These are phyloP conservation scores for Holcopasites calliopsidis DNA, from an alignment of 1,140 invertebrate species.

Conservation along the genomic window DNA sequence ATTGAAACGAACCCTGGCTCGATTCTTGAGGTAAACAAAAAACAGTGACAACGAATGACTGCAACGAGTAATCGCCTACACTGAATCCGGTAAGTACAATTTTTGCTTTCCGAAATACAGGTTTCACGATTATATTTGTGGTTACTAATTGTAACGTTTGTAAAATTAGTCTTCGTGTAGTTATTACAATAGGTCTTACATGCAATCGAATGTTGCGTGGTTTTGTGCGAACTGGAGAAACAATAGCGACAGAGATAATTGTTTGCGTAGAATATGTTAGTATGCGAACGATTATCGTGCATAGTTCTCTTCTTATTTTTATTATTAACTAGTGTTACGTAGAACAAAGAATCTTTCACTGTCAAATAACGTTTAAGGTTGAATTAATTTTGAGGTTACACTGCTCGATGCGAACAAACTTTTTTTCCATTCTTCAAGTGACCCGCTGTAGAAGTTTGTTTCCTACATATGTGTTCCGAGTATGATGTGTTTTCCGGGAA, in stretches of 20 bases:
- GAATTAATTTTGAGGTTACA: background rate
- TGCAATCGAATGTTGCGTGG: background rate
- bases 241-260: no score
- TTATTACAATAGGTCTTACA: background rate
- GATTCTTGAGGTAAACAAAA: background rate
- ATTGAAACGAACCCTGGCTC: background rate
- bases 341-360: background rate
- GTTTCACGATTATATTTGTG: background rate
- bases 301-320: background rate
- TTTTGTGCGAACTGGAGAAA: background rate
- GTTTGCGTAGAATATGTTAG: background rate
- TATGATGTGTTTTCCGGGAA: slow-evolving; percentile 26
- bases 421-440: background rate
- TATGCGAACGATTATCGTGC: background rate
- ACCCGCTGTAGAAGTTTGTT: background rate
- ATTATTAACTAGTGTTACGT: background rate
- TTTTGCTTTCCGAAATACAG: no score
- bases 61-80: background rate
- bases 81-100: slow-evolving; percentile 12
- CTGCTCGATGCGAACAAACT: no score
- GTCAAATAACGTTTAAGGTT: background rate
- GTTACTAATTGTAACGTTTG: background rate
- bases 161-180: background rate
- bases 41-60: slow-evolving; percentile 3
- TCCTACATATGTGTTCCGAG: no score